Base-by-base conservation (phyloP, 2,797 vertebrate species). In the Chelmon rostratus region DNA sequence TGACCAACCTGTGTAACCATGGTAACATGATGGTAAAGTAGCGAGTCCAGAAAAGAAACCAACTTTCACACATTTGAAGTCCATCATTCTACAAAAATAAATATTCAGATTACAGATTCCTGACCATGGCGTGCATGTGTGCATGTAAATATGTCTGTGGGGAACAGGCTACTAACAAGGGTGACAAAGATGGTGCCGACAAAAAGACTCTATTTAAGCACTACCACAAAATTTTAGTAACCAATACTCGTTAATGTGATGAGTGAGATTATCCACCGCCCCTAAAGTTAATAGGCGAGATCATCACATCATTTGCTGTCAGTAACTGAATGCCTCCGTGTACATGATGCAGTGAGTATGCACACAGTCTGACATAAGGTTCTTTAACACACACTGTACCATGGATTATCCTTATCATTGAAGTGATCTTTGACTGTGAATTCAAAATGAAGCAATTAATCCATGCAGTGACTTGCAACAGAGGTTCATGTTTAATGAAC, bases 1-100 rank as follows among this genome's bases (percentile, higher is more conserved):
- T 67, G 57, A 71, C 67, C 46, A 44, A 76, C 46, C 50, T 59
- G 37, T 42, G 76, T 76, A 76, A 76, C 80, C 69, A 87, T 83
- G 50, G 76, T 47, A 76, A 84, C 64, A 53, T 70, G 52, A 13
- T 64, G 21, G 19, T 46, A 38, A 54, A 66, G 37, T 28, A 44
- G 33, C 15, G 40, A 67, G 50, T 44, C 58, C 38, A 72, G 56
- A 66, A 58, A 47, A 31, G 37, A 68, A 6, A 53, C 4, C 63
- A 73, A 33, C 21, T 13, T 65, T 63, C 4, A 63, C 46, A 23
- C 25, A 31, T 37, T 49, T 33, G 38, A 33, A 16, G 11, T 10
- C 44, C 35, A 57, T 23, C 8, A 21, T 25, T 28, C 2, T 13
- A 21, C 8, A 52, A 61, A 33, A 49, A 42, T 28, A 31, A 25